A percentile compares a stretch with the other conserved stretches of the same genome.
Conservation (phyloP, 2,113 vertebrate species). For the Oenanthe melanoleuca region DNA sequence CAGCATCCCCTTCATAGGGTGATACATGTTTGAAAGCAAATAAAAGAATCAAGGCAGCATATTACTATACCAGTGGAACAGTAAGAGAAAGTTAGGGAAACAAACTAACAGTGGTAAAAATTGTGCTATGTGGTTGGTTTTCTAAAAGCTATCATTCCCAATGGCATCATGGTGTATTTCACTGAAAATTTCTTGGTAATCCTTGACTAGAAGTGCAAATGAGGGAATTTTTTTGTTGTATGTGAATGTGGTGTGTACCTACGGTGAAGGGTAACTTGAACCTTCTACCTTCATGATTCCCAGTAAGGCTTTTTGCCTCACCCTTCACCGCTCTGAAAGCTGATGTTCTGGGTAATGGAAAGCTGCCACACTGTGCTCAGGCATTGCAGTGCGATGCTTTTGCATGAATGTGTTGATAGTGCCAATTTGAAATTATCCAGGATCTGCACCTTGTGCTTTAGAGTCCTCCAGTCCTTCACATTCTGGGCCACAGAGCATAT, state of each 20-base stretch:
- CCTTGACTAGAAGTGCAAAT: not conserved
- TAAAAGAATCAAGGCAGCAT: not conserved
- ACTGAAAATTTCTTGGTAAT: not conserved
- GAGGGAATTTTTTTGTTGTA: not conserved
- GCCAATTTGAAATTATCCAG: not conserved
- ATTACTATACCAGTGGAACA: not conserved
- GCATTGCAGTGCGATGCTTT: not conserved
- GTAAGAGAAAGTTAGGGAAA: not conserved
- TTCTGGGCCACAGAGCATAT: not conserved
- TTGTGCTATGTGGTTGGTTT: not conserved
- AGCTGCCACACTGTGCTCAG: not conserved
- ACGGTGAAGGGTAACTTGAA: not conserved
- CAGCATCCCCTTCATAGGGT: conserved; percentile 53
- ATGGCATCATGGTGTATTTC: not conserved
- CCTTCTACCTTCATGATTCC: not conserved
- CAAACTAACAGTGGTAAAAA: not conserved
- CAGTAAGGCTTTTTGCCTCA: not conserved
- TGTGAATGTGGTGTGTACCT: not conserved
- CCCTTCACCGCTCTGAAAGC: not conserved
- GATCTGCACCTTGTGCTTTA: not conserved
- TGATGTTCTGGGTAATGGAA: not conserved
- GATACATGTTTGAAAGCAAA: conserved; percentile 61
- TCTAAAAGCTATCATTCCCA: not conserved
- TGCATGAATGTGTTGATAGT: not conserved
- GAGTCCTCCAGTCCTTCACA: not conserved